Percentiles rank a stretch among this genome's conserved stretches.
Conservation (phyloP, 2,888 invertebrate species). For the Himalopsyche anomala region DNA sequence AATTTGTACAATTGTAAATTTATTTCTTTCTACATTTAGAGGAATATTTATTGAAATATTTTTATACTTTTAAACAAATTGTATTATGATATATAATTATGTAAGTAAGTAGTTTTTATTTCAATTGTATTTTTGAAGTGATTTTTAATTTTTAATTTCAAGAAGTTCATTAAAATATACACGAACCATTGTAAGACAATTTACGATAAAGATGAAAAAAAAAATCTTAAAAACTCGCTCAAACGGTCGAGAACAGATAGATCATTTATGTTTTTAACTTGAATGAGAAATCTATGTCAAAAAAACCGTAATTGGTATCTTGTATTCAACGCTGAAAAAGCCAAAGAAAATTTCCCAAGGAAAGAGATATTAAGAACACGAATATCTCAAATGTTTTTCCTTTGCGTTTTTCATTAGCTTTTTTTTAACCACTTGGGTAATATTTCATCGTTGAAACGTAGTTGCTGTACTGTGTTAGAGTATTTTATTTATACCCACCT, state of each 20-base stretch:
- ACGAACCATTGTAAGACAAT: not conserved
- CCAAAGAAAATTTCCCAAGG: not conserved
- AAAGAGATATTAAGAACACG: not conserved
- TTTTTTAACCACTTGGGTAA: slow-evolving; percentile 22
- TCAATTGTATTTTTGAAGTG: too few relatives aligned
- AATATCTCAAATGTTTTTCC: not conserved
- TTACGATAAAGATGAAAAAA: not conserved
- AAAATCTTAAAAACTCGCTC: not conserved
- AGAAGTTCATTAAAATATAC: not conserved
- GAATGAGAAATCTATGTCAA: not conserved
- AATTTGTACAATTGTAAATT: too few relatives aligned
- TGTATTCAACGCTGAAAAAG: slow-evolving; percentile 4
- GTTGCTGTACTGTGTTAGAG: not conserved
- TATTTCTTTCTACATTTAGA: too few relatives aligned
- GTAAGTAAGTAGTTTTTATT: too few relatives aligned
- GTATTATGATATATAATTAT: too few relatives aligned
- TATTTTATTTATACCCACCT: not conserved
- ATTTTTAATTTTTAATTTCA: too few relatives aligned
- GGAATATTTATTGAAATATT: too few relatives aligned
- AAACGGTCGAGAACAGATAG: not conserved
- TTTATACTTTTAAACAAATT: too few relatives aligned
- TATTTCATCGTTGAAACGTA: not conserved
- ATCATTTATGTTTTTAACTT: not conserved
- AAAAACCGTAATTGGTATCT: slow-evolving; percentile 5
- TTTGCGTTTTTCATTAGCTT: slow-evolving; percentile 26